Percentiles rank a stretch among this genome's conserved stretches.
Conservation (phyloP, 35 echinoderm and acorn worm genomes). For the Ptychodera flava region DNA sequence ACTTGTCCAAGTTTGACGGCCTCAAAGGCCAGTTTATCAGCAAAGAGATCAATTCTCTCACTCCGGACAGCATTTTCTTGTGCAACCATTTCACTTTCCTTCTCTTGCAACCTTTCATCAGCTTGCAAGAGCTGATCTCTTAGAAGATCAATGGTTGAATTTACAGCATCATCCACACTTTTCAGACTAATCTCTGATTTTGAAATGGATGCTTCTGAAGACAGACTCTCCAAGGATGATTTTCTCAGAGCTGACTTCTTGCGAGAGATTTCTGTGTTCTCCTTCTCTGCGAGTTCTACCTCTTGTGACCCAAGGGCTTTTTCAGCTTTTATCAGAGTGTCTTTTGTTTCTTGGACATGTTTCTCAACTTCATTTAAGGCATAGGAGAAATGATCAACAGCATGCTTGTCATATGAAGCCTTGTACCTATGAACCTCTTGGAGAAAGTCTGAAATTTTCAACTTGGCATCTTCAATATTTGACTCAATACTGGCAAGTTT, state of each 20-base stretch:
- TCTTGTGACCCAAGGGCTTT: not conserved
- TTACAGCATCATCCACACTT: slow-evolving; percentile 1
- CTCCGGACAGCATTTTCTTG: not conserved
- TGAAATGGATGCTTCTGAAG: slow-evolving; percentile 6
- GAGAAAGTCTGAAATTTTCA: not conserved
- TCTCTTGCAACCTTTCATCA: not conserved
- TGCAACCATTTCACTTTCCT: not conserved
- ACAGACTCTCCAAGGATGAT: slow-evolving; percentile 14
- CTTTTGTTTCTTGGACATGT: not conserved
- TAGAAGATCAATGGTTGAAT: slow-evolving; percentile 3
- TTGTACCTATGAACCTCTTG: not conserved
- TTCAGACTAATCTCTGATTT: not conserved
- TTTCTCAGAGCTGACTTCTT: not conserved
- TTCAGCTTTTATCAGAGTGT: not conserved
- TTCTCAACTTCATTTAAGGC: slow-evolving; percentile 4
- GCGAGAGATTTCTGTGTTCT: not conserved
- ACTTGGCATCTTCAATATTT: not conserved
- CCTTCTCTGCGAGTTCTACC: not conserved
- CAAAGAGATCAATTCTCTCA: slow-evolving; percentile 13
- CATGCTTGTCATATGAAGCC: not conserved
- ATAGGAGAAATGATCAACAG: not conserved
- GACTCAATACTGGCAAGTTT: slow-evolving; percentile 7
- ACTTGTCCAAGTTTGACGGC: slow-evolving; percentile 5
- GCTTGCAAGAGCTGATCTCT: slow-evolving; percentile 12
- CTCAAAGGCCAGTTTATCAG: slow-evolving; percentile 20